Conservation (phyloP, 2,113 vertebrate genomes). For the Labeo rohita region DNA sequence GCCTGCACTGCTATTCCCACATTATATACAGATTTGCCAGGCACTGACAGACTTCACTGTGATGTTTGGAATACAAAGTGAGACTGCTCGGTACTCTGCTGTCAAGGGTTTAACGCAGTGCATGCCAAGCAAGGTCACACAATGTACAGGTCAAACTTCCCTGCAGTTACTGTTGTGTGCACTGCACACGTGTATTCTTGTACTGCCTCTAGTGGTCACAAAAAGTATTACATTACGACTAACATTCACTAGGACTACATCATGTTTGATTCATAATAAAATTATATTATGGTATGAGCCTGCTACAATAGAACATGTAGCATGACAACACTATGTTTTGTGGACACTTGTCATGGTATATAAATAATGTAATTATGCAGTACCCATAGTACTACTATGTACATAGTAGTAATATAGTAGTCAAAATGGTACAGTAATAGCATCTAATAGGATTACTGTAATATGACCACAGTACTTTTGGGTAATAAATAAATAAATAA, state of each 20-base stretch:
- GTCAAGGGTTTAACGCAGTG: background rate
- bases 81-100: background rate
- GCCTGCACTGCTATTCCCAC: background rate
- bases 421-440: no score
- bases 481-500: no score
- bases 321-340: background rate
- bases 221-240: background rate
- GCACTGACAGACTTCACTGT: background rate
- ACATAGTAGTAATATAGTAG: no score
- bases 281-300: background rate
- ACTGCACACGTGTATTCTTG: background rate
- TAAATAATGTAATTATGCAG: no score
- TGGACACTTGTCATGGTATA: background rate
- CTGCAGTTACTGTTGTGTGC: background rate
- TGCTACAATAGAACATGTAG: background rate
- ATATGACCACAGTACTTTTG: no score
- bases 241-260: no score
- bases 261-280: background rate
- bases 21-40: slow-evolving; percentile 15
- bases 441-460: no score
- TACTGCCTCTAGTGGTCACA: background rate
- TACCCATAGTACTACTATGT: no score
- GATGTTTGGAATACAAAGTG: background rate
- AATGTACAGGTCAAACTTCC: slow-evolving; percentile 1
- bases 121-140: background rate